Evolutionary conservation across 2,797 vertebrate species (phyloP).

Genomic region (Hydrophis major): DNA sequence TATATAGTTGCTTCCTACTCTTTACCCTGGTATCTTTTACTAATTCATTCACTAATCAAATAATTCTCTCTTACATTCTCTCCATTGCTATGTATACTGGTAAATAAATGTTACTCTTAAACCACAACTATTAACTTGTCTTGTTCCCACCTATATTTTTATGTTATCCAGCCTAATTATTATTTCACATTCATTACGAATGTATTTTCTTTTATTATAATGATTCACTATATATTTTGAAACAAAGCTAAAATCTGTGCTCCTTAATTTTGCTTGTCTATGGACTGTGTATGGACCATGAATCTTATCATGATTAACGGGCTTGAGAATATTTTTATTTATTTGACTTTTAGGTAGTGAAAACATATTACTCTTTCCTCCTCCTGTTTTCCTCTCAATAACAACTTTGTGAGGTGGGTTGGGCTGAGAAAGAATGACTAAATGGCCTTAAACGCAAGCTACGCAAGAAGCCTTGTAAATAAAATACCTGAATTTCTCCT

Average conservation of each 20-base stretch:
- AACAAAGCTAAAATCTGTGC: neutral
- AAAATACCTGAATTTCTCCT: too few species aligned
- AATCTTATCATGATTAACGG: neutral
- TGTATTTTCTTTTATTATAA: neutral
- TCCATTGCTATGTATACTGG: neutral
- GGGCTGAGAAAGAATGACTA: too few species aligned
- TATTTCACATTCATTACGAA: neutral
- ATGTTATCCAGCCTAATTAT: neutral
- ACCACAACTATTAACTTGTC: neutral
- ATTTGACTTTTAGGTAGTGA: too few species aligned
- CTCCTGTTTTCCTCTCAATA: neutral
- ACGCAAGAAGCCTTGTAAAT: too few species aligned
- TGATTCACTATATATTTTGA: neutral
- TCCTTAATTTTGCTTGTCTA: neutral
- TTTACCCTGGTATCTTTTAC: neutral
- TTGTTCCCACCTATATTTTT: neutral
- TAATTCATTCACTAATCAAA: neutral
- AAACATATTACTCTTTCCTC: too few species aligned
- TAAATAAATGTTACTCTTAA: neutral
- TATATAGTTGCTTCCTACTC: too few species aligned
- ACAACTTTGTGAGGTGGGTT: too few species aligned
- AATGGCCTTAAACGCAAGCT: too few species aligned
- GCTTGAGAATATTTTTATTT: neutral
- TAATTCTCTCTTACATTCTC: neutral
- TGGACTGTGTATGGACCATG: neutral